A percentile compares a stretch with the other conserved stretches of the same genome.
Conservation (phyloP, 2,888 invertebrate species). For the Protodeltote pygarga region DNA sequence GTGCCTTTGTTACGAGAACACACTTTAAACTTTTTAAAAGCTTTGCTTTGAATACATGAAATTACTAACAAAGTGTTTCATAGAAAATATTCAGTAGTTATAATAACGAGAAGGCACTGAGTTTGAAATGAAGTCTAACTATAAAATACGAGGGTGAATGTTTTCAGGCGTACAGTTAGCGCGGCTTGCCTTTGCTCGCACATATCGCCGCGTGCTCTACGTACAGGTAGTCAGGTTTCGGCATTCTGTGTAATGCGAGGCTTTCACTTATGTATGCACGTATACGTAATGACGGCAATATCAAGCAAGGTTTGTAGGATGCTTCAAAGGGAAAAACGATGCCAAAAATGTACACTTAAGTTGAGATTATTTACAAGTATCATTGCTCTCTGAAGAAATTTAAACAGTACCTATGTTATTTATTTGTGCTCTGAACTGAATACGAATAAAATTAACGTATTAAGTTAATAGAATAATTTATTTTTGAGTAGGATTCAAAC, state of each 20-base stretch:
- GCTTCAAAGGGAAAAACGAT: conserved; percentile 5
- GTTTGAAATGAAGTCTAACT: conserved; percentile 25
- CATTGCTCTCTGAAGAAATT: too few species aligned
- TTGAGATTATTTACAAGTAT: neutral
- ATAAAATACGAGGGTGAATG: conserved; percentile 36
- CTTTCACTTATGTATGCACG: conserved; percentile 10
- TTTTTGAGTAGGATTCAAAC: too few species aligned
- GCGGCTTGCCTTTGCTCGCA: conserved; percentile 13
- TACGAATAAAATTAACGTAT: too few species aligned
- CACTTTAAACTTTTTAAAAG: conserved; percentile 42
- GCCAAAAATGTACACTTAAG: neutral
- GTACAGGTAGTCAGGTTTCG: conserved; percentile 21
- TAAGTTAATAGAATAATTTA: too few species aligned
- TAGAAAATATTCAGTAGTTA: conserved; percentile 4
- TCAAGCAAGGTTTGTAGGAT: conserved; percentile 19
- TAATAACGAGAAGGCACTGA: conserved; percentile 30
- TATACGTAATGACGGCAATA: conserved; percentile 31
- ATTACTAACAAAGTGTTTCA: conserved; percentile 21
- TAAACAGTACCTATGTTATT: neutral
- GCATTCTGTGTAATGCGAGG: conserved; percentile 31
- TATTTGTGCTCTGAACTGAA: neutral
- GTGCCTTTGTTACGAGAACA: conserved; percentile 24
- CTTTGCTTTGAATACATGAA: conserved; percentile 24
- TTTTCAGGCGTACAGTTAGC: conserved; percentile 27
- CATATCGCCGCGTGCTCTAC: neutral